Percentiles rank a stretch among this genome's conserved stretches.
Conservation (phyloP, 2,888 invertebrate genomes). For the Ophraella communa region DNA sequence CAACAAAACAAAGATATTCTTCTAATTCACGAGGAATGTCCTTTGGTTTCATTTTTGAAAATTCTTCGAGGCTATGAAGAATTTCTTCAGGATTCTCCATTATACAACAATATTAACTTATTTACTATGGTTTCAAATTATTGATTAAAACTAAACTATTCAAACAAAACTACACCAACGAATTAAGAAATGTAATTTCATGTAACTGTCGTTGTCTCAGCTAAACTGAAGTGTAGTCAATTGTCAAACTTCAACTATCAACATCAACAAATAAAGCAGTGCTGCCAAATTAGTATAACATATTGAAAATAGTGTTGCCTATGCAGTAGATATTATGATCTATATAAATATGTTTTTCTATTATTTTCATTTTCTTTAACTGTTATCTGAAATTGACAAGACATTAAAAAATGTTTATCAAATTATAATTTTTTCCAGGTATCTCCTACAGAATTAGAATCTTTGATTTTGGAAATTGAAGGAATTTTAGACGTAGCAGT, state of each 20-base stretch:
- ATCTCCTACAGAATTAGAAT: conserved; percentile 85
- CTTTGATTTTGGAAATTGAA: conserved; percentile 73
- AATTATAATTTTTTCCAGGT: conserved; percentile 65
- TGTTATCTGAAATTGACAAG: no score
- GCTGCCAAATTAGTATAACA: background rate
- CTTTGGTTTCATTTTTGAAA: conserved; percentile 75
- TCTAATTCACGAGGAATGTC: conserved; percentile 89
- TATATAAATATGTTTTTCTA: no score
- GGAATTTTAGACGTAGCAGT: conserved; percentile 81
- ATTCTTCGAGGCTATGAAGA: conserved; percentile 82
- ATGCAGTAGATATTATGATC: no score
- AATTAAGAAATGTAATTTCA: background rate
- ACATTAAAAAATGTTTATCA: background rate
- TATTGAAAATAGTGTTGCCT: background rate
- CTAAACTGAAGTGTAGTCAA: background rate
- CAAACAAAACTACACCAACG: background rate
- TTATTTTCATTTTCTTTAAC: no score
- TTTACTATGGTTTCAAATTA: conserved; percentile 13
- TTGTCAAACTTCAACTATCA: background rate
- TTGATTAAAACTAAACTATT: conserved; percentile 36
- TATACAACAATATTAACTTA: conserved; percentile 27
- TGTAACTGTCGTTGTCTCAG: no score
- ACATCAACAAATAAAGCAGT: background rate
- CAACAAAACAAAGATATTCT: conserved; percentile 88
- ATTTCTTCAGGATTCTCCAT: conserved; percentile 90